phyloP scores from a whole-genome alignment of 2,797 vertebrate species.

The Pelochelys cantorii region DNA sequence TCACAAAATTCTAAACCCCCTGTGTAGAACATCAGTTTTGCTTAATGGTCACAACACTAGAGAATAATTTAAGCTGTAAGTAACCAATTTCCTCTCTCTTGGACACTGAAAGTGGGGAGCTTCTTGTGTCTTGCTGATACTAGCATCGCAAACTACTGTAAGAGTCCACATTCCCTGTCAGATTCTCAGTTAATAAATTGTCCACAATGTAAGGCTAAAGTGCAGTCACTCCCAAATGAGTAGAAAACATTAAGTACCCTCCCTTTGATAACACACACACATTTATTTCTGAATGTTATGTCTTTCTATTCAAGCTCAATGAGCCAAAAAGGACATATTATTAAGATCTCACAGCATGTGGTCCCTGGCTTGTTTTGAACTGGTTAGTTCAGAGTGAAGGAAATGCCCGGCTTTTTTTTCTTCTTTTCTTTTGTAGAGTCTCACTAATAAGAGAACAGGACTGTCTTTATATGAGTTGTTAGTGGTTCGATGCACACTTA shows the following conservation, averaged over 20 bases:
- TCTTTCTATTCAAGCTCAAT: constrained; percentile 71
- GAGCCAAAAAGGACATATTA: constrained; percentile 66
- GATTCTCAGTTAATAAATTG: constrained; percentile 71
- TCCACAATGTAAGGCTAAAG: not conserved
- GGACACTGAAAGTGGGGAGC: not conserved
- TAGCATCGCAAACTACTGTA: not conserved
- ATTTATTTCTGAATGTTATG: constrained; percentile 63
- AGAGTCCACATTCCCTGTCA: not conserved
- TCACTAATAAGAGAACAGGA: not conserved
- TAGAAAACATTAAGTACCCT: constrained; percentile 48
- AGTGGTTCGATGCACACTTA: constrained; percentile 3
- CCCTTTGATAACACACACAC: constrained; percentile 17
- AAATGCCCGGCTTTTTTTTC: constrained; percentile 27
- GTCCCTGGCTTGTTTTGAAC: constrained; percentile 49
- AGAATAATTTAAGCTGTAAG: not conserved
- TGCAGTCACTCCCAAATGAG: constrained; percentile 28
- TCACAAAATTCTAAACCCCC: not conserved
- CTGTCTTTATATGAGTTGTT: constrained; percentile 28
- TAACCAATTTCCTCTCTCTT: not conserved
- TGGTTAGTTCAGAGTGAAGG: constrained; percentile 57
- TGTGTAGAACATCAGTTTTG: not conserved
- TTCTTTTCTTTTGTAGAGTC: constrained; percentile 21
- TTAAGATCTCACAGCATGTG: constrained; percentile 58
- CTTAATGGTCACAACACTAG: not conserved
- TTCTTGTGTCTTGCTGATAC: constrained; percentile 2